A percentile compares a stretch with the other conserved stretches of the same genome.
phyloP scores from a whole-genome alignment of 2,888 invertebrate genomes.

The Perizoma flavofasciatum region DNA sequence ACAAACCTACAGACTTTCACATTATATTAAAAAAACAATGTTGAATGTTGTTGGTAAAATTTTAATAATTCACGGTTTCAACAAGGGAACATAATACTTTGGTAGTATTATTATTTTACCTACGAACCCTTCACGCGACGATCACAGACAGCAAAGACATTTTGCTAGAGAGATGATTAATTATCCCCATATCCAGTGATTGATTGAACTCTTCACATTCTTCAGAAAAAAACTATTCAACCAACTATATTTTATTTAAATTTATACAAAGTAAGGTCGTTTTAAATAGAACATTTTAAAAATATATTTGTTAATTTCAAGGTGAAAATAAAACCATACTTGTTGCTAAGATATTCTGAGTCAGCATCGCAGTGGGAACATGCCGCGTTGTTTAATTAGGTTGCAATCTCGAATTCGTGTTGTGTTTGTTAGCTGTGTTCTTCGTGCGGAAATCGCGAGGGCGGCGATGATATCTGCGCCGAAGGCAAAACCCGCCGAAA shows the following conservation, averaged over 20 bases:
- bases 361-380: conserved; percentile 43
- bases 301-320: conserved; percentile 67
- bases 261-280: conserved; percentile 59
- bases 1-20: no score
- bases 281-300: conserved; percentile 65
- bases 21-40: neutral
- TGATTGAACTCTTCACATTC: conserved; percentile 65
- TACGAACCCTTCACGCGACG: conserved; percentile 57
- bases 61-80: no score
- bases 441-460: conserved; percentile 54
- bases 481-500: conserved; percentile 64
- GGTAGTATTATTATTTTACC: conserved; percentile 13
- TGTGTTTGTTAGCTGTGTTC: conserved; percentile 41
- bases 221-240: conserved; percentile 43
- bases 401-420: conserved; percentile 62
- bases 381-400: conserved; percentile 65
- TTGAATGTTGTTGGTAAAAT: no score
- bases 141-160: conserved; percentile 36
- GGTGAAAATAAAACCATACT: conserved; percentile 65
- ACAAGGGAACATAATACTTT: neutral
- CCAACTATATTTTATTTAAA: conserved; percentile 37
- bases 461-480: conserved; percentile 65
- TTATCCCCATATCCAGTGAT: conserved; percentile 65
- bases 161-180: conserved; percentile 72
- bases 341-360: conserved; percentile 48